phyloP scores from a whole-genome alignment of 2,888 invertebrate genomes.

The Drosophila mercatorum region DNA sequence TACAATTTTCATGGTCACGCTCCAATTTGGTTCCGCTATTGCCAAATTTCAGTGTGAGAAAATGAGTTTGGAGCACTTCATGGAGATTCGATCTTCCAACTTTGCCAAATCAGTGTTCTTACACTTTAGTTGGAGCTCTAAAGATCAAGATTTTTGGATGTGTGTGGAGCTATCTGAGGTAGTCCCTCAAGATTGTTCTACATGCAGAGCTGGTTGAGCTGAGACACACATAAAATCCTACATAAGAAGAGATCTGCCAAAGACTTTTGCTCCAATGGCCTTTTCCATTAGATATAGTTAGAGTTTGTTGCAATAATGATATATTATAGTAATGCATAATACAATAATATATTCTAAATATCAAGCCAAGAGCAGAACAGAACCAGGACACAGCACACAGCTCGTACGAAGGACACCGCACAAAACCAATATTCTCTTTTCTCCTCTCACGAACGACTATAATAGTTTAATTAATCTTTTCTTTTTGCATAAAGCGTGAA shows the following conservation, averaged over 20 bases:
- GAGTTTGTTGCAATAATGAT: no score
- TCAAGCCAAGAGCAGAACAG: background rate
- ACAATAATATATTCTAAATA: no score
- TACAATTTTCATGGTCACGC: constrained; percentile 66
- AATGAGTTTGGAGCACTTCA: background rate
- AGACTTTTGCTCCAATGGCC: no score
- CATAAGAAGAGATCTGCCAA: no score
- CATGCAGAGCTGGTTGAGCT: no score
- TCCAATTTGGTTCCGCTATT: constrained; percentile 29
- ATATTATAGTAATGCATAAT: no score
- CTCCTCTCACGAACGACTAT: no score
- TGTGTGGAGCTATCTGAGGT: no score
- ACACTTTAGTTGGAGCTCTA: background rate
- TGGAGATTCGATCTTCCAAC: background rate
- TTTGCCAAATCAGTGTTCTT: background rate
- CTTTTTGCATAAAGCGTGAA: background rate
- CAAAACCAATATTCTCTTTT: background rate
- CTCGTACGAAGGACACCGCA: background rate
- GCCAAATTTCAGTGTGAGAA: constrained; percentile 13
- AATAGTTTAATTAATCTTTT: background rate
- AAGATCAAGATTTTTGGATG: background rate
- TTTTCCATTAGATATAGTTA: no score
- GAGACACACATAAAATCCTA: no score
- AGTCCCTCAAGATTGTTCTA: no score
- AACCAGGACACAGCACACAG: no score